phyloP scores from a whole-genome alignment of 1,140 invertebrate species.

The Drosophila melanica region DNA sequence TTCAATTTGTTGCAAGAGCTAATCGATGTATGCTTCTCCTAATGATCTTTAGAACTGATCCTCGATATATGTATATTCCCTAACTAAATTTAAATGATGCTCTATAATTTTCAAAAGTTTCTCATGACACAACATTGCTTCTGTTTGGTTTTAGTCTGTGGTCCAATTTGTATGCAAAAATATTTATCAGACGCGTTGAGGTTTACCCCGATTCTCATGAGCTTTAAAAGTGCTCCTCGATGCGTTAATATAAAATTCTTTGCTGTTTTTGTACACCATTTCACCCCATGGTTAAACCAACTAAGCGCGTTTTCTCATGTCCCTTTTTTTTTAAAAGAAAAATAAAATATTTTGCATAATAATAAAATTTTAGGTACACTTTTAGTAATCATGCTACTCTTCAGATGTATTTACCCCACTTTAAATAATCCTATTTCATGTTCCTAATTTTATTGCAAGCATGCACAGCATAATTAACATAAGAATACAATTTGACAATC shows the following conservation, averaged over 20 bases:
- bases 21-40: no score
- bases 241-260: not conserved
- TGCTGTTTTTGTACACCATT: not conserved
- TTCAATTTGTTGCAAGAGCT: no score
- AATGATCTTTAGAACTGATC: no score
- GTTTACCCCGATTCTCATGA: not conserved
- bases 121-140: not conserved
- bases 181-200: no score
- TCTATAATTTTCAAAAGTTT: not conserved
- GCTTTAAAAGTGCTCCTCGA: not conserved
- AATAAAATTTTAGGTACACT: slow-evolving; percentile 6
- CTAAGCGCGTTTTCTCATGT: not conserved
- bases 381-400: not conserved
- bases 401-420: not conserved
- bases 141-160: not conserved
- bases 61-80: no score
- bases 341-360: not conserved
- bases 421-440: not conserved
- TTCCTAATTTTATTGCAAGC: not conserved
- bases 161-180: not conserved
- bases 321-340: not conserved
- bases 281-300: not conserved
- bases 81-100: not conserved
- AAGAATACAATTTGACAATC: slow-evolving; percentile 15
- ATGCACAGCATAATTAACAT: slow-evolving; percentile 14